Evolutionary conservation across 2,797 vertebrate species (phyloP), one percentile per base, ranked within the genome.

Genomic region (Halcyon smyrnensis): DNA sequence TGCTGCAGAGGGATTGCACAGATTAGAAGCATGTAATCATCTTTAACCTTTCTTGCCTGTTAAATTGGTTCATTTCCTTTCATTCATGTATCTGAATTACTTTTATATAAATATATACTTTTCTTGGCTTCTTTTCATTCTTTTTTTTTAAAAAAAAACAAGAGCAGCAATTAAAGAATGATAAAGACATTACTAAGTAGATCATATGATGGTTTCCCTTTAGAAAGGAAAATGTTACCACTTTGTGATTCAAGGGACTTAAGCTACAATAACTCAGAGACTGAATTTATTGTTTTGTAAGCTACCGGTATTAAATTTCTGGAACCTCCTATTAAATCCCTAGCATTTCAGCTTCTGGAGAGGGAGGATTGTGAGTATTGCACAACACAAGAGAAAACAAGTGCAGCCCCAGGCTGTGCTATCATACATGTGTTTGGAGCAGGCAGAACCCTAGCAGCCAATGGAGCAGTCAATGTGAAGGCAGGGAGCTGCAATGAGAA

Each of bases 101-200:
- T 97, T 91, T 69, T 43, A 86, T 93, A 95, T 95, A 97, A 97
- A 97, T 97, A 97, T 88, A 94, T 88, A 94, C 21, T 95, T 97
- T 94, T 62, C 95, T 77, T 63, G 50, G 46, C 63, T 92, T 89
- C 85, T 94, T 86, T 68, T 79, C 73, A 41, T 76, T 75, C 18
- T 79, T 62, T 5, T 64, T 92, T 54, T 87, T 84, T 90, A n/a
- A n/a, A n/a, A n/a, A 62, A 95, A 78, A 86, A 93, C 81, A 97
- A 95, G 96, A 97, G 67, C 84, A 70, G 89, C 85, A 87, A 95
- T 96, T 97, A 97, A 97, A 94, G 94, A 86, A 96, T 57, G 90
- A 94, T 95, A 95, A 96, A 96, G 89, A 34, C 70, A 74, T 88
- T 51, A n/a, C 84, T 76, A 60, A 94, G 54, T 17, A 34, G 78